Percentiles rank a stretch among this genome's conserved stretches.
Conservation (phyloP, 2,113 vertebrate species). For the Labrus mixtus region DNA sequence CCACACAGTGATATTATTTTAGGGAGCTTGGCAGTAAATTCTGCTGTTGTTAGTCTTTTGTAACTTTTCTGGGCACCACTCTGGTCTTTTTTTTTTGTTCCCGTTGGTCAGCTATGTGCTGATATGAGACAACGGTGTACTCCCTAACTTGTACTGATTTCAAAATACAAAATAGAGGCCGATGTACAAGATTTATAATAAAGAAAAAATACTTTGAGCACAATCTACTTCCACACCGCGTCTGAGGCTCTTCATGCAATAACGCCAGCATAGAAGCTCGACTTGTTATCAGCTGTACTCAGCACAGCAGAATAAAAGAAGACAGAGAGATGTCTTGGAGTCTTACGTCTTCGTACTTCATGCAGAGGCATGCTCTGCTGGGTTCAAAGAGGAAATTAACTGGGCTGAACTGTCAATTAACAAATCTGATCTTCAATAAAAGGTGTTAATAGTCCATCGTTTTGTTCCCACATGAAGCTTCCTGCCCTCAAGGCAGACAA, state of each 20-base stretch:
- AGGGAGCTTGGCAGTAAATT: slow-evolving; percentile 6
- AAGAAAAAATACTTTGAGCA: background rate
- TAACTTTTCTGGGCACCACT: slow-evolving; percentile 8
- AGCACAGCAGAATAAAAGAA: background rate
- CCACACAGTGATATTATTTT: slow-evolving; percentile 29
- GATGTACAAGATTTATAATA: background rate
- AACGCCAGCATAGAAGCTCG: background rate
- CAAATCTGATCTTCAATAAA: slow-evolving; percentile 40
- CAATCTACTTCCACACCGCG: background rate
- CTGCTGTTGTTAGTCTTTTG: slow-evolving; percentile 23
- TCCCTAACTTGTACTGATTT: background rate
- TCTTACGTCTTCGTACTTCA: background rate
- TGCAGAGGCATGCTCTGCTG: background rate
- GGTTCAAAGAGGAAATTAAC: slow-evolving; percentile 30
- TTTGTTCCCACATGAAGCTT: slow-evolving; percentile 31
- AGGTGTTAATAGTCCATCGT: slow-evolving; percentile 53
- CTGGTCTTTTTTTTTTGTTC: background rate
- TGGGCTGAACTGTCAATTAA: slow-evolving; percentile 47
- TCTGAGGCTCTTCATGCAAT: background rate
- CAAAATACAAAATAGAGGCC: background rate
- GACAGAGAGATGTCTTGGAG: background rate
- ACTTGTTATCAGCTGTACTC: background rate
- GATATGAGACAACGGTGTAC: background rate
- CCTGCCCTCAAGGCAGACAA: slow-evolving; percentile 7
- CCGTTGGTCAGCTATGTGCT: background rate